Conservation (phyloP, 2,888 invertebrate genomes). For the Clitarchus hookeri region DNA sequence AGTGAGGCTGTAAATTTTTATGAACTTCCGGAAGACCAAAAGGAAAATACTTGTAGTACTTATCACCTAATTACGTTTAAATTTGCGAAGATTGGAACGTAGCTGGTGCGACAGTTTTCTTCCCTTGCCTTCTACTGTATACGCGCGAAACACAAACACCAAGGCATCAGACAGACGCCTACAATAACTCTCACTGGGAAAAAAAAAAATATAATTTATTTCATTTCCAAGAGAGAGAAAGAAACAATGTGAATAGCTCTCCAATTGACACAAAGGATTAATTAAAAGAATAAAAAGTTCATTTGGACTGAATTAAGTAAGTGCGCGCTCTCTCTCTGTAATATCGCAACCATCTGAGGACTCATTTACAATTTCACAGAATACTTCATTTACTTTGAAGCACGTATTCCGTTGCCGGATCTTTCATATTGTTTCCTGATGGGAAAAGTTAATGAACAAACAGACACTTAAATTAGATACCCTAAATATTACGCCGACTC, state of each 20-base stretch:
- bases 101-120: too few species aligned
- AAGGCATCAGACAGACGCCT: not conserved
- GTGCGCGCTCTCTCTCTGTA: not conserved
- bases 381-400: not conserved
- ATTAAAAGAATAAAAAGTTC: not conserved
- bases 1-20: too few species aligned
- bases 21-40: too few species aligned
- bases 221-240: not conserved
- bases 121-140: too few species aligned
- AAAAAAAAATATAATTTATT: not conserved
- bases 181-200: not conserved
- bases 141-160: too few species aligned
- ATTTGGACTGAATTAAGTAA: not conserved
- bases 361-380: not conserved
- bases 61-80: too few species aligned
- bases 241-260: not conserved
- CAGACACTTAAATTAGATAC: too few species aligned
- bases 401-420: not conserved
- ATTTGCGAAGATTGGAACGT: too few species aligned
- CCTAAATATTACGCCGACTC: too few species aligned
- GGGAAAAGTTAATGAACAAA: not conserved
- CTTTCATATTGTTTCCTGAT: not conserved
- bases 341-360: not conserved
- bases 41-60: too few species aligned
- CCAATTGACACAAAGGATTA: not conserved